These are phyloP conservation scores for Metalampra italica DNA, from an alignment of 2,888 invertebrate genomes.

Conservation along the genomic window DNA sequence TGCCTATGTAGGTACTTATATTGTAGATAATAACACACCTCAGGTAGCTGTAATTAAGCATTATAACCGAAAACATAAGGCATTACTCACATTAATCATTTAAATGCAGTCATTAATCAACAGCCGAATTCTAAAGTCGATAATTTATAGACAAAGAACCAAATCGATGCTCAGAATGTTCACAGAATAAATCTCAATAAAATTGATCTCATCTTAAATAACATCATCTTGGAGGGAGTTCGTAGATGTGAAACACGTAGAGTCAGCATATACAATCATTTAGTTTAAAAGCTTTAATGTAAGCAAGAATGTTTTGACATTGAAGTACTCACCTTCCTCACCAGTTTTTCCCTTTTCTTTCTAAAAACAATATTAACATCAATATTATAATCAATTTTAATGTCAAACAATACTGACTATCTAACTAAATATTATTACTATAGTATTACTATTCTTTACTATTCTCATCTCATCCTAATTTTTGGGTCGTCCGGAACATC, in stretches of 20 bases:
- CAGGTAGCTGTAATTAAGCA: conserved; percentile 4
- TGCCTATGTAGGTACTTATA: neutral
- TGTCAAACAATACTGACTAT: no score
- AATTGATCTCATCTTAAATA: conserved; percentile 73
- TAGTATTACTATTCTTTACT: no score
- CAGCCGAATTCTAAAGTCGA: conserved; percentile 32
- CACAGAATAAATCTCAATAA: conserved; percentile 74
- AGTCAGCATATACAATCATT: conserved; percentile 33
- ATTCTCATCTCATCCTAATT: no score
- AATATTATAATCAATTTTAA: no score
- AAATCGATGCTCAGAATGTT: conserved; percentile 55
- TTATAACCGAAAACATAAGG: conserved; percentile 1
- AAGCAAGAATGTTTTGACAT: no score
- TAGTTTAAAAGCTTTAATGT: conserved; percentile 1
- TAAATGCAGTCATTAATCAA: conserved; percentile 40
- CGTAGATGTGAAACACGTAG: conserved; percentile 37
- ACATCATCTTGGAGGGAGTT: conserved; percentile 57
- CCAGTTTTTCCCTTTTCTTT: no score
- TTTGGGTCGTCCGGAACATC: no score
- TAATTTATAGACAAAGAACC: conserved; percentile 58
- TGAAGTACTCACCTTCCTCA: no score
- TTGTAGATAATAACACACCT: conserved; percentile 2
- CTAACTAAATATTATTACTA: no score
- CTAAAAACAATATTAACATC: no score
- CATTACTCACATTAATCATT: conserved; percentile 22